These are phyloP conservation scores for Pogonognathellus flavescens DNA, from an alignment of 1,140 invertebrate species.

Conservation along the genomic window DNA sequence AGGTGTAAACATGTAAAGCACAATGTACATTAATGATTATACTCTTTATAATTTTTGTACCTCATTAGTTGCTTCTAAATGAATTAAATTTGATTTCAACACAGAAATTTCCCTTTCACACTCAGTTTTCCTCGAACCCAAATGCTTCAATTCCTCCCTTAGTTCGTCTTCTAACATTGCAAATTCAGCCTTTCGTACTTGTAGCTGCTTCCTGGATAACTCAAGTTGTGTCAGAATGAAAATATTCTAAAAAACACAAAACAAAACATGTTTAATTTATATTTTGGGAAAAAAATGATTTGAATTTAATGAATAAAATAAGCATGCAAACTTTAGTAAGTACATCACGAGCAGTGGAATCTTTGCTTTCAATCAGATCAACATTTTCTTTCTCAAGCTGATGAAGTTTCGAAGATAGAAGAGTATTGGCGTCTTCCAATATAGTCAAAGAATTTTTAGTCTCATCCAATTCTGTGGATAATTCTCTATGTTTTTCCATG, in stretches of 20 bases:
- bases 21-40: not conserved
- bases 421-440: not conserved
- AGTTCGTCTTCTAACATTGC: constrained; percentile 16
- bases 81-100: constrained; percentile 18
- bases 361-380: not conserved
- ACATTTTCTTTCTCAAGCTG: constrained; percentile 25
- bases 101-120: not conserved
- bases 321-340: too few species aligned
- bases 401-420: not conserved
- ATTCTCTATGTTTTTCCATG: not conserved
- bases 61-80: constrained; percentile 33
- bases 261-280: not conserved
- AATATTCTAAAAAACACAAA: not conserved
- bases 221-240: not conserved
- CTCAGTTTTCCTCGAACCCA: not conserved
- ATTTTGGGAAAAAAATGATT: not conserved
- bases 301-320: not conserved
- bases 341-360: not conserved
- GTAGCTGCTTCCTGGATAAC: not conserved
- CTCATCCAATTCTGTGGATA: not conserved
- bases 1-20: not conserved
- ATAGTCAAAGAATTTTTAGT: not conserved
- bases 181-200: not conserved
- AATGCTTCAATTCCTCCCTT: constrained; percentile 21
- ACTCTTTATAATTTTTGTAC: too few species aligned